These are phyloP conservation scores for Zaprionus taronus DNA, from an alignment of 1,140 invertebrate species.

Conservation along the genomic window DNA sequence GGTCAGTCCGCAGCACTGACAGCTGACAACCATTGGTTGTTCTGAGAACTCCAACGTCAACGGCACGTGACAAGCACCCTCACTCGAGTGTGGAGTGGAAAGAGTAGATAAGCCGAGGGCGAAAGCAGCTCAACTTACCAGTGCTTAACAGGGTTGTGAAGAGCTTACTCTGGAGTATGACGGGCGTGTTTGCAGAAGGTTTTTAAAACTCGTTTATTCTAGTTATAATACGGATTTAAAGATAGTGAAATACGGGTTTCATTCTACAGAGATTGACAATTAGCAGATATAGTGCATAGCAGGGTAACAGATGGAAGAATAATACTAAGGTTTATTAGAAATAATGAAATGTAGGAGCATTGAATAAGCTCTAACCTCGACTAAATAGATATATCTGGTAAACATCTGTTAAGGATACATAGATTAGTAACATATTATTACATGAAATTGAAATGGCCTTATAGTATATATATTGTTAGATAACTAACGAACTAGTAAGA, in stretches of 20 bases:
- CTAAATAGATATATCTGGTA: no score
- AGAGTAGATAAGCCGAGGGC: background rate
- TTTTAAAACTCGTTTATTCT: background rate
- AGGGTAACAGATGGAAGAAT: no score
- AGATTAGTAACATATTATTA: no score
- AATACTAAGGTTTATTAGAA: no score
- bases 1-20: conserved; percentile 17
- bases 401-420: no score
- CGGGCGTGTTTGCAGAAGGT: background rate
- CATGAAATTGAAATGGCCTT: no score
- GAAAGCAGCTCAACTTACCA: conserved; percentile 4
- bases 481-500: no score
- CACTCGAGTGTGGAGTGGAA: background rate
- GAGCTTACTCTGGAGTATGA: background rate
- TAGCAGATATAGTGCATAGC: background rate
- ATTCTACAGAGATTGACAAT: background rate
- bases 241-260: background rate
- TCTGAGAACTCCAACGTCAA: background rate
- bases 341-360: no score
- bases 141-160: background rate
- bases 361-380: no score
- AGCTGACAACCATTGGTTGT: conserved; percentile 5
- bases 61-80: conserved; percentile 4
- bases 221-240: background rate
- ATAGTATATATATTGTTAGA: no score